Conservation (phyloP, 2,113 vertebrate genomes). For the Pterocles burchelli region DNA sequence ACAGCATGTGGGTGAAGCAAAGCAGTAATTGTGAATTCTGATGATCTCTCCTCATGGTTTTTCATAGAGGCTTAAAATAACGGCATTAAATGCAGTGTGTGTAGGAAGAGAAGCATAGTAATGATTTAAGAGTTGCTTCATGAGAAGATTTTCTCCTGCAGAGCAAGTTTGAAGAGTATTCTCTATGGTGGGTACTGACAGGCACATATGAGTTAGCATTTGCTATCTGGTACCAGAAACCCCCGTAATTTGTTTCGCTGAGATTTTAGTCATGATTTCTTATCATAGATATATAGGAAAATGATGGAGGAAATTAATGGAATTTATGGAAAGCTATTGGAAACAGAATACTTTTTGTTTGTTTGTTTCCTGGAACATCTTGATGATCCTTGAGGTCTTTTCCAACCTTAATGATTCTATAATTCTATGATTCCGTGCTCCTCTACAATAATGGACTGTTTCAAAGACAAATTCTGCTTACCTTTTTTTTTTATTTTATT, state of each 20-base stretch:
- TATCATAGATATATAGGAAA: background rate
- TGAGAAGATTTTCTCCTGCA: background rate
- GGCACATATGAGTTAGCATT: background rate
- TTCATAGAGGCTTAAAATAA: slow-evolving; percentile 24
- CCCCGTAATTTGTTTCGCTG: background rate
- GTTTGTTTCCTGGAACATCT: background rate
- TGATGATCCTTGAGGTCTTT: background rate
- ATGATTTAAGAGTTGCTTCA: background rate
- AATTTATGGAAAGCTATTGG: background rate
- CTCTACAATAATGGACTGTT: background rate
- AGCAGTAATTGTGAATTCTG: background rate
- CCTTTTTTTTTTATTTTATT: background rate
- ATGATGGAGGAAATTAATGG: background rate
- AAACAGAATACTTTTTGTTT: accelerated
- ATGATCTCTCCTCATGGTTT: slow-evolving; percentile 25
- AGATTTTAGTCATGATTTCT: background rate
- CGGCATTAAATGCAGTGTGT: slow-evolving; percentile 10
- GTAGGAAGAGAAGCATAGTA: slow-evolving; percentile 22
- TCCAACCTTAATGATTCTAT: too few species aligned
- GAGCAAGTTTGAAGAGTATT: background rate
- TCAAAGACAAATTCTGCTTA: background rate
- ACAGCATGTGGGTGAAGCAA: background rate
- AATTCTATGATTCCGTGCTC: too few species aligned
- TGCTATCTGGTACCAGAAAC: background rate
- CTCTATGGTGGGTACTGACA: background rate